These are phyloP conservation scores for Gryon sp. DNA, from an alignment of 1,140 invertebrate species.

Conservation along the genomic window DNA sequence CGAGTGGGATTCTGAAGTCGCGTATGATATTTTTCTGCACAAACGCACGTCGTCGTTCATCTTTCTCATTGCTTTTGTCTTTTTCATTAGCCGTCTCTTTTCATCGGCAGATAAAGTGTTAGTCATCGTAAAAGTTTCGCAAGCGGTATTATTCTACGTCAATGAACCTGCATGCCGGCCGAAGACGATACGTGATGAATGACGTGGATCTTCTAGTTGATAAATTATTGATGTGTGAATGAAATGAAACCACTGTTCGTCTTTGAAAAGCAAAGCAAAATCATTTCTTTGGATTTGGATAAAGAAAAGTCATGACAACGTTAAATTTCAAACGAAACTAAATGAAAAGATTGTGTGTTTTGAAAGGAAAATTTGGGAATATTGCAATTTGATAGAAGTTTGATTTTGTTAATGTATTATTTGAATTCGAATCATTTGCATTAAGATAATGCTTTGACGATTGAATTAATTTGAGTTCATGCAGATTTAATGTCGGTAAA, in stretches of 20 bases:
- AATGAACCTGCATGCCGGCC: slow-evolving; percentile 53
- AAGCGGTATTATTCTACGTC: slow-evolving; percentile 56
- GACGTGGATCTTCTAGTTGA: slow-evolving; percentile 39
- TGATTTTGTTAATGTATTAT: no score
- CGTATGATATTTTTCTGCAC: slow-evolving; percentile 55
- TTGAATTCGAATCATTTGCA: no score
- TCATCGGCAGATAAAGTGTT: slow-evolving; percentile 36
- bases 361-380: no score
- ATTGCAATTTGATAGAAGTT: no score
- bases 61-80: slow-evolving; percentile 33
- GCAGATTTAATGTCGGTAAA: slow-evolving; percentile 25
- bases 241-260: slow-evolving; percentile 32
- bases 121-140: slow-evolving; percentile 56
- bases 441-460: slow-evolving; percentile 6
- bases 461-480: slow-evolving; percentile 36
- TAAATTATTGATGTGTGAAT: slow-evolving; percentile 62
- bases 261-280: neutral
- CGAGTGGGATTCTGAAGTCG: slow-evolving; percentile 59
- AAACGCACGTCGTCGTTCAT: slow-evolving; percentile 30
- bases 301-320: no score
- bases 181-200: slow-evolving; percentile 55
- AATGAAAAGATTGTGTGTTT: neutral
- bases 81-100: slow-evolving; percentile 24
- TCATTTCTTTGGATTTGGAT: slow-evolving; percentile 3
- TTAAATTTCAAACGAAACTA: no score